Evolutionary conservation across 2,888 invertebrate species (phyloP).

Genomic region (Watsonalla binaria): DNA sequence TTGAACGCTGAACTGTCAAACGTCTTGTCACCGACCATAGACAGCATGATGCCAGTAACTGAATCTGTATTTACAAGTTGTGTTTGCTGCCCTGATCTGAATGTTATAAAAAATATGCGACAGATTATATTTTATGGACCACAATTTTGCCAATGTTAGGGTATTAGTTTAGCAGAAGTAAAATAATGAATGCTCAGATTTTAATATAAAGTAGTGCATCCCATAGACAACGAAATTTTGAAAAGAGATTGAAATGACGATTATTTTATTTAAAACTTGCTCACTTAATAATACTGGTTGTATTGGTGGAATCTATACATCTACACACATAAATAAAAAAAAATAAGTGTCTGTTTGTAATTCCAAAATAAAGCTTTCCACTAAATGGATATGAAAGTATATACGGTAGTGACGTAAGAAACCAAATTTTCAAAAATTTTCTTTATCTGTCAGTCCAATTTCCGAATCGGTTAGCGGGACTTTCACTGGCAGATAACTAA

Average conservation of each 20-base stretch:
- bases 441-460: too few species aligned
- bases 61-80: constrained; percentile 10
- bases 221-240: neutral
- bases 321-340: too few species aligned
- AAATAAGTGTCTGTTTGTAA: too few species aligned
- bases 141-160: constrained; percentile 63
- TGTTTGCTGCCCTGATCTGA: constrained; percentile 23
- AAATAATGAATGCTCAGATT: constrained; percentile 31
- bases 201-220: neutral
- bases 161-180: constrained; percentile 30
- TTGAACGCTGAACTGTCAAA: neutral
- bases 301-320: constrained; percentile 17
- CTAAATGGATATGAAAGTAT: too few species aligned
- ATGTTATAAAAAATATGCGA: constrained; percentile 24
- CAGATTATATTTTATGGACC: constrained; percentile 51
- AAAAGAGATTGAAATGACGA: neutral
- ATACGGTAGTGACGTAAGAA: too few species aligned
- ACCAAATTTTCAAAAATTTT: too few species aligned
- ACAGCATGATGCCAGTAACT: constrained; percentile 11
- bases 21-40: constrained; percentile 11
- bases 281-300: neutral
- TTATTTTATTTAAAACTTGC: too few species aligned
- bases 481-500: too few species aligned
- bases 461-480: too few species aligned
- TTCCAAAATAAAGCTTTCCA: too few species aligned